Base-by-base conservation (phyloP, 2,113 vertebrate species). In the Microtus richardsoni region DNA sequence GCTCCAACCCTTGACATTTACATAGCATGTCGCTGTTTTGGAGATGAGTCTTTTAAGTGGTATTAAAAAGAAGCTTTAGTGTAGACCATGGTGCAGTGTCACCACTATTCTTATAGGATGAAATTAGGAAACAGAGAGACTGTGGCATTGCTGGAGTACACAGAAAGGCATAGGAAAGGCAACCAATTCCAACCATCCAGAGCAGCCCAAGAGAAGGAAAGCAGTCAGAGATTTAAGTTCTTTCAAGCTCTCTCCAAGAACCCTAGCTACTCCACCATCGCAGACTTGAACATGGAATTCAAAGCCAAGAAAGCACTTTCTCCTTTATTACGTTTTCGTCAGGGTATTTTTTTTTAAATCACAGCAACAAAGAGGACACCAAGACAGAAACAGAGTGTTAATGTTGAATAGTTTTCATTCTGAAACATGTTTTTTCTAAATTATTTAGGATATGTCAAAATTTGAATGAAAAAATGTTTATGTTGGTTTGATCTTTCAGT, bases 61-160 rank as follows among this genome's bases (percentile, higher is more conserved):
- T 88, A 80, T 41, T 82, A 83, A 95, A 80, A 92, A 60, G 70
- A 89, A 47, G 44, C 49, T 41, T 94, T 52, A 77, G 8, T 19
- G 14, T 77, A 12, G 44, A 2, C 4, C 19, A 14, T 66, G 44
- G 62, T 78, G 16, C 68, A 79, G 47, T 54, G n/a, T 68, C 16
- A 71, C 2, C 39, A 21, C 6, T 9, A 36, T 60, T 7, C 44
- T 84, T 71, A 49, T 49, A 87, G n/a, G 26, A 91, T 16, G 22
- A 70, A 77, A 91, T 44, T 22, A 62, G n/a, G 16, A 22, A 19
- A 6, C 16, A 64, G 41, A 84, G 30, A 79, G 44, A 44, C 41
- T 7, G 4, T 12, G 17, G 14, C 19, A 19, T 16, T 10, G 30
- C 5, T 33, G 17, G 0, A 75, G 1, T 44, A 22, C 3, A 39